Conservation (phyloP, 2,797 vertebrate species). For the Scyliorhinus canicula region DNA sequence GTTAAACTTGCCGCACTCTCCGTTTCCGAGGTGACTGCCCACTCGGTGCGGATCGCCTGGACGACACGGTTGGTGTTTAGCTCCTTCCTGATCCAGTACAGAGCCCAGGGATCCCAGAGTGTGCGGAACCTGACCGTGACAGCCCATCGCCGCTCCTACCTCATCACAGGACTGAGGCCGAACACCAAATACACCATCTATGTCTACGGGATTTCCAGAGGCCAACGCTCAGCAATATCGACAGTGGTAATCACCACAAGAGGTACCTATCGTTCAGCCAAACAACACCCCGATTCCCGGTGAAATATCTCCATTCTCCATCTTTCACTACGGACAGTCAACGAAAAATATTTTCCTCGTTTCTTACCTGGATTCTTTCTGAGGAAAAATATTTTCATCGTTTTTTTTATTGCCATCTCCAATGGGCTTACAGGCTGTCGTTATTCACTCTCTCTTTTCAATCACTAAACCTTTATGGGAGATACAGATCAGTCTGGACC, state of each 20-base stretch:
- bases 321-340: not conserved
- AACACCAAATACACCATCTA: not conserved
- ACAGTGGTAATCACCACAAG: not conserved
- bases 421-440: not conserved
- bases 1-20: not conserved
- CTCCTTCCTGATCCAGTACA: constrained; percentile 10
- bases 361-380: not conserved
- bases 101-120: not conserved
- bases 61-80: not conserved
- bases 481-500: not conserved
- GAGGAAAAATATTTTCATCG: not conserved
- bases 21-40: not conserved
- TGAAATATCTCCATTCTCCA: not conserved
- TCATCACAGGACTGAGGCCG: not conserved
- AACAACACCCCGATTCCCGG: not conserved
- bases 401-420: too few species aligned
- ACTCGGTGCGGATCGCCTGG: not conserved
- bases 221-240: not conserved
- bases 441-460: not conserved
- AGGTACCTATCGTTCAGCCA: not conserved
- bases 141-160: not conserved
- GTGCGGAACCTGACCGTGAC: not conserved
- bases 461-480: rapidly evolving
- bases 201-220: not conserved
- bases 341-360: not conserved